Conservation (phyloP, 2,797 vertebrate genomes). For the Bovichtus variegatus region DNA sequence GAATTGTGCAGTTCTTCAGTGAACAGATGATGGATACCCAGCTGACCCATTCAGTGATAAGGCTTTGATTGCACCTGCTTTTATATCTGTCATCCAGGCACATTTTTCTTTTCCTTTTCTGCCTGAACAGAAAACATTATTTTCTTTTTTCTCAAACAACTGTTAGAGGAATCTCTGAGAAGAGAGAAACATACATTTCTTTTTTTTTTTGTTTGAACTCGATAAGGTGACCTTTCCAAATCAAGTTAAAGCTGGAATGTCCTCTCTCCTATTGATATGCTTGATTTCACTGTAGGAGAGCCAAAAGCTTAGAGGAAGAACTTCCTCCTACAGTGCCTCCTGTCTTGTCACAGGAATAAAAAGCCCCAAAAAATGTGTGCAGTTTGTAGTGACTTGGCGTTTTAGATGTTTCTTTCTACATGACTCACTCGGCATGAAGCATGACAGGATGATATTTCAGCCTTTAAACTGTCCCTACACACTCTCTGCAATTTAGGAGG, state of each 20-base stretch:
- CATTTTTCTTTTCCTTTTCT: background rate
- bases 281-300: too few species aligned
- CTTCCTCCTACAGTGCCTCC: background rate
- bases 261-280: slow-evolving; percentile 15
- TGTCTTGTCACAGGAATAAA: slow-evolving; percentile 13
- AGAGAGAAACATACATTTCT: background rate
- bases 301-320: too few species aligned
- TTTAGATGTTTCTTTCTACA: slow-evolving; percentile 22
- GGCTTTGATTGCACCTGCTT: background rate
- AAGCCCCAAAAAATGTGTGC: slow-evolving; percentile 31
- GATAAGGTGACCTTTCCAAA: slow-evolving; percentile 38
- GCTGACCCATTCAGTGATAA: background rate
- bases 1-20: background rate
- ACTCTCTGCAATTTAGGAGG: slow-evolving; percentile 17
- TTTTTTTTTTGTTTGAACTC: slow-evolving; percentile 7
- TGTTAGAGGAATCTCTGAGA: background rate
- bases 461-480: slow-evolving; percentile 25
- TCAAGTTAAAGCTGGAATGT: background rate
- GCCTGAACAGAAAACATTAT: background rate
- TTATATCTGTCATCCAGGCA: background rate
- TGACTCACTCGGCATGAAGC: slow-evolving; percentile 64
- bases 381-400: slow-evolving; percentile 27
- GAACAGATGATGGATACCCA: background rate
- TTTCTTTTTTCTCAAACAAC: background rate
- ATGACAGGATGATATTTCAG: slow-evolving; percentile 37